Conservation (phyloP, 2,113 vertebrate genomes). For the Sander vitreus region DNA sequence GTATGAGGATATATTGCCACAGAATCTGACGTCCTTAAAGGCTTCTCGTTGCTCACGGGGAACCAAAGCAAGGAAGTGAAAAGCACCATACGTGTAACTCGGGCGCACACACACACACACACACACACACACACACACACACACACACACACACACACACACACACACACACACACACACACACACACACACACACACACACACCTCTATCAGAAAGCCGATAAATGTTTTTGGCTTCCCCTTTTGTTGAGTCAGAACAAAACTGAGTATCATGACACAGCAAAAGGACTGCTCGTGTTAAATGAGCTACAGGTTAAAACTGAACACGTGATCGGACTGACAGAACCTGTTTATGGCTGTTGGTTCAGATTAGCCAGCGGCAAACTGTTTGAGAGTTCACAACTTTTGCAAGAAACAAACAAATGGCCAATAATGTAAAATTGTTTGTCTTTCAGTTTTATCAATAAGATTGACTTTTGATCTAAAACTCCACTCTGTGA, state of each 20-base stretch:
- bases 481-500: background rate
- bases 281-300: background rate
- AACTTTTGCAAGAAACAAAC: no score
- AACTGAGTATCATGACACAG: background rate
- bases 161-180: background rate
- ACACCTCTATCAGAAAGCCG: background rate
- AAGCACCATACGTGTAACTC: background rate
- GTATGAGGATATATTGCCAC: background rate
- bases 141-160: no score
- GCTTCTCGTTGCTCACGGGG: background rate
- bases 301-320: background rate
- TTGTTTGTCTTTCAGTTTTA: background rate
- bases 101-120: background rate
- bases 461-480: background rate
- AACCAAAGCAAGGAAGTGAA: slow-evolving; percentile 66
- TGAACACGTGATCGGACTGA: slow-evolving; percentile 21
- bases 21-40: no score
- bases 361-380: background rate
- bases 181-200: no score
- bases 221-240: background rate
- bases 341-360: slow-evolving; percentile 57
- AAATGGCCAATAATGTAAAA: background rate
- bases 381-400: slow-evolving; percentile 14
- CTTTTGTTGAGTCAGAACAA: background rate
- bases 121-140: no score